Base-by-base conservation (phyloP, 2,888 invertebrate genomes). In the Prosapia bicincta region DNA sequence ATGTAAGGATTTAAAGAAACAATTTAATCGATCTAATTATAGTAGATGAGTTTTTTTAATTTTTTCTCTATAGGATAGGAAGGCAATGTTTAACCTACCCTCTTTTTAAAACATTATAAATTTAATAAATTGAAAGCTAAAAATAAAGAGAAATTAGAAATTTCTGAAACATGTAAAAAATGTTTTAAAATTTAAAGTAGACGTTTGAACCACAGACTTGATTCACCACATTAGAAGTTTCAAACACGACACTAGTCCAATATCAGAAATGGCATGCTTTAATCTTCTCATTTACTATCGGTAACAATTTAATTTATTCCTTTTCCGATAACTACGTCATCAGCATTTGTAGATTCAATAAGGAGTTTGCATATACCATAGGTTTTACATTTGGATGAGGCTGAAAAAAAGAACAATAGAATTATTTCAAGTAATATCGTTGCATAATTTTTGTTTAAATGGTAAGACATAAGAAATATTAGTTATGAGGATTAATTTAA, bases 331-430 rank as follows among this genome's bases (percentile, higher is more conserved):
- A 69, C 74, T 74, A 74, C 24, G 69, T 54, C 74, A 74, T 74
- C 65, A 74, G 69, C 30, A 74, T 69, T 7, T 69, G 74, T 74
- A 74, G 43, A 69, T 74, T 74, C 24, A 74, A 65, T 69, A 96
- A 87, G 75, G 93, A 91, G 85, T 93, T 95, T 82, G 98, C 98
- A 86, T 98, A 98, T 79, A 94, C 95, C 98, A 98, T 98, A 78
- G 98, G 97, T 87, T 95, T 96, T 79, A 98, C 95, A 86, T 97
- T 92, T 23, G 98, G 98, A 88, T 99, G 98, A 83, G 96, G 93
- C 96, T 97, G 88, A 79, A 93, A 93, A 79, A 82, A 83, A 71
- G 72, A 66, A 38, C n/a, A 66, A 66, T n/a, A 66, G 24, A 26
- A 76, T 32, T 30, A 67, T 25, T 70, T 75, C 26, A 71, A 79